These are phyloP conservation scores for Rhodinocichla rosea DNA, from an alignment of 2,113 vertebrate species.

Conservation along the genomic window DNA sequence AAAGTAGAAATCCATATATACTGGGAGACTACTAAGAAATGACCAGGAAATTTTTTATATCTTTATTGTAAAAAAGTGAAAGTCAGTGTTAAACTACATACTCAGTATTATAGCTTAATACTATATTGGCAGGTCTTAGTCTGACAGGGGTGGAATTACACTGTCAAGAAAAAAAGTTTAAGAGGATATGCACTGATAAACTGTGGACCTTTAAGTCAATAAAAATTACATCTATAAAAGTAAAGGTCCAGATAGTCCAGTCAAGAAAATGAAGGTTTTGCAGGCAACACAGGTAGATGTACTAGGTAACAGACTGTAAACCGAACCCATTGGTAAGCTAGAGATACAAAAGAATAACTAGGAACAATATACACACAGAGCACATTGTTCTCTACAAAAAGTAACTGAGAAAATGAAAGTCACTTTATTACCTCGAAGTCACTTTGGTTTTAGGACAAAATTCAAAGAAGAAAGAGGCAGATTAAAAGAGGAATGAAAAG, in stretches of 20 bases:
- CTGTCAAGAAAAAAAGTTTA: not conserved
- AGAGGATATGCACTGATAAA: not conserved
- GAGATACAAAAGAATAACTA: not conserved
- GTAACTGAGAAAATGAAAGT: not conserved
- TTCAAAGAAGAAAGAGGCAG: not conserved
- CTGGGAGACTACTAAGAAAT: not conserved
- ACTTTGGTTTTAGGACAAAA: not conserved
- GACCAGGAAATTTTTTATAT: not conserved
- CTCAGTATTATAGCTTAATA: not conserved
- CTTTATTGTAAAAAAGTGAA: not conserved
- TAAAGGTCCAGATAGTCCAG: not conserved
- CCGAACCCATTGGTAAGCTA: not conserved
- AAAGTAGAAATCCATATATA: not conserved
- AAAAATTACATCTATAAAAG: not conserved
- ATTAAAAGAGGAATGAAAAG: not conserved
- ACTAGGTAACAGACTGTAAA: not conserved
- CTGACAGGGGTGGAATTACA: not conserved
- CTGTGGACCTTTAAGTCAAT: not conserved
- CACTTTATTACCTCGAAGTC: not conserved
- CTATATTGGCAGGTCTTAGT: not conserved
- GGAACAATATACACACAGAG: not conserved
- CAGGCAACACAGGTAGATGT: not conserved
- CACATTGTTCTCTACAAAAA: not conserved
- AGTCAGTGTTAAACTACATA: not conserved
- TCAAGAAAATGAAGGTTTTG: not conserved